Evolutionary conservation across 2,113 vertebrate species (phyloP).

Genomic region (Rhinichthys klamathensis): DNA sequence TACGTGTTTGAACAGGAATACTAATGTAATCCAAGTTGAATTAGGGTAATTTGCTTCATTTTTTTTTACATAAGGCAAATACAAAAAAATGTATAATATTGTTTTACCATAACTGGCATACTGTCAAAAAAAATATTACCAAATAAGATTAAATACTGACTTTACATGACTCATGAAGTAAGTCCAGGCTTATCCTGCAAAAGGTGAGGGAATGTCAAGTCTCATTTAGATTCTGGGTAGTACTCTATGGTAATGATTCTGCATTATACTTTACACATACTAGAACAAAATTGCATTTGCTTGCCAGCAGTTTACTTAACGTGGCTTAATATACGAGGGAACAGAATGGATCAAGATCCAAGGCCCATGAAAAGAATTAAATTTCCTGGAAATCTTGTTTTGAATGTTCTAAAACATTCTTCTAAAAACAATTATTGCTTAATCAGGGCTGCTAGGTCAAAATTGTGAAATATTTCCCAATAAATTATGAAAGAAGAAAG

Average conservation of each 20-base stretch:
- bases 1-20: background rate
- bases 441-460: background rate
- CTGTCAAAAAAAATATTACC: background rate
- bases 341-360: background rate
- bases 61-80: background rate
- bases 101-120: background rate
- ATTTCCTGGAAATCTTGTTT: background rate
- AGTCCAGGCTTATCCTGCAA: background rate
- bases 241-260: background rate
- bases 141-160: conserved; percentile 25
- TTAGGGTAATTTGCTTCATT: background rate
- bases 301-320: background rate
- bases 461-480: background rate
- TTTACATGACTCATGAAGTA: conserved; percentile 1
- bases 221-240: background rate
- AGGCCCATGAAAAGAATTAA: background rate
- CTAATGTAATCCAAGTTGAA: conserved; percentile 4
- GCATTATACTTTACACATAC: background rate
- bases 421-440: background rate
- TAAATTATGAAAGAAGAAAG: background rate
- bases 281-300: background rate
- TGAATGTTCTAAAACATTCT: background rate
- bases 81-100: too few relatives aligned
- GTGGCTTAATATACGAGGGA: background rate
- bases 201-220: conserved; percentile 17